phyloP scores from a whole-genome alignment of 2,888 invertebrate species.

The Epistrophe grossulariae region DNA sequence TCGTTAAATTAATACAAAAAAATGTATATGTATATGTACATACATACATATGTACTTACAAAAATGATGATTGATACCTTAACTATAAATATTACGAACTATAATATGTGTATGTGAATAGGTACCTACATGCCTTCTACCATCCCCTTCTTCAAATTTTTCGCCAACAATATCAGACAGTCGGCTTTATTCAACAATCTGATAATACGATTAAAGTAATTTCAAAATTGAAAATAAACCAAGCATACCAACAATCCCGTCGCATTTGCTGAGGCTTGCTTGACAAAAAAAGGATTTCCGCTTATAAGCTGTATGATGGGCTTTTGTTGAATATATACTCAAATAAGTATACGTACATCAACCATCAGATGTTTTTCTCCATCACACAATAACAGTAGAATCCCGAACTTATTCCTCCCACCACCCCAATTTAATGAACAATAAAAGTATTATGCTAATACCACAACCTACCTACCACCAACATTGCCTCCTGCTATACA shows the following conservation, averaged over 20 bases:
- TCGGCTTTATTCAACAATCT: slow-evolving; percentile 35
- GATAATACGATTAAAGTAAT: slow-evolving; percentile 64
- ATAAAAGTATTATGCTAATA: slow-evolving; percentile 76
- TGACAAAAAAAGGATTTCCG: slow-evolving; percentile 49
- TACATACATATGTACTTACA: no score
- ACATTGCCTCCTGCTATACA: slow-evolving; percentile 21
- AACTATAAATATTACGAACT: not conserved
- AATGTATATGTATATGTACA: no score
- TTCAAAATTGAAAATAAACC: slow-evolving; percentile 68
- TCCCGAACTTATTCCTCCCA: slow-evolving; percentile 30
- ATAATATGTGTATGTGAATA: not conserved
- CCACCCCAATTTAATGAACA: slow-evolving; percentile 57
- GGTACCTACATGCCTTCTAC: not conserved
- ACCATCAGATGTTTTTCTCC: slow-evolving; percentile 56
- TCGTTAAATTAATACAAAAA: no score
- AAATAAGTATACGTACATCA: not conserved
- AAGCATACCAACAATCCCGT: slow-evolving; percentile 53
- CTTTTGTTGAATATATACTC: slow-evolving; percentile 37
- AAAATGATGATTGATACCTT: no score
- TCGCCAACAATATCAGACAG: not conserved
- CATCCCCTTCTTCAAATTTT: not conserved
- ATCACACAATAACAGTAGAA: slow-evolving; percentile 47
- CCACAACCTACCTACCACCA: slow-evolving; percentile 45
- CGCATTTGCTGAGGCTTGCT: slow-evolving; percentile 25
- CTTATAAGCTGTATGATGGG: slow-evolving; percentile 50